These are phyloP conservation scores for Riptortus pedestris DNA, from an alignment of 1,140 invertebrate genomes.

Conservation along the genomic window DNA sequence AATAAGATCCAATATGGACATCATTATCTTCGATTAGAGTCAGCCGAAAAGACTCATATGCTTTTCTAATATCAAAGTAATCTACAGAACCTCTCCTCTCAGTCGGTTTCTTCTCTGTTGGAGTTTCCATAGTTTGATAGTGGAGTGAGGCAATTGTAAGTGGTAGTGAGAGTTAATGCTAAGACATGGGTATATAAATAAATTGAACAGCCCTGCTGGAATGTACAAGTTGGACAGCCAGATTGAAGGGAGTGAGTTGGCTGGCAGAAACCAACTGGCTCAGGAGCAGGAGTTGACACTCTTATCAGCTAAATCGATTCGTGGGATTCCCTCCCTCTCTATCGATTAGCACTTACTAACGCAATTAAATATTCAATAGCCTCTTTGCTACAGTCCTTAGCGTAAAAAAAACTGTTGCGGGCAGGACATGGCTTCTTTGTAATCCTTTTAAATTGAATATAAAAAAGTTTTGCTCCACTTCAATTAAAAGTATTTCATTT, in stretches of 20 bases:
- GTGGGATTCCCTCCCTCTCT: too few relatives aligned
- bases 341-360: too few relatives aligned
- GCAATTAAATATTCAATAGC: too few relatives aligned
- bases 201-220: neutral
- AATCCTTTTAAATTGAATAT: too few relatives aligned
- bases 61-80: slow-evolving; percentile 30
- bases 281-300: too few relatives aligned
- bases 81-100: neutral
- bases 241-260: neutral
- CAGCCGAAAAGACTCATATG: slow-evolving; percentile 46
- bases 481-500: too few relatives aligned
- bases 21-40: slow-evolving; percentile 50
- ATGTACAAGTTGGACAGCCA: neutral
- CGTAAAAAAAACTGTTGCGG: too few relatives aligned
- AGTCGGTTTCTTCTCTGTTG: neutral
- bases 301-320: too few relatives aligned
- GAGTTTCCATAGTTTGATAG: too few relatives aligned
- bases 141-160: neutral
- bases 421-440: too few relatives aligned
- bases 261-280: neutral
- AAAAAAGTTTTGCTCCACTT: too few relatives aligned
- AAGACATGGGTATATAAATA: neutral
- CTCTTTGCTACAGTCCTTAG: too few relatives aligned
- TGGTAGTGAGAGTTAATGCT: neutral
- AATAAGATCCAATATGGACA: slow-evolving; percentile 49